Conservation (phyloP, 2,113 vertebrate genomes). For the Amblyornis subalaris region DNA sequence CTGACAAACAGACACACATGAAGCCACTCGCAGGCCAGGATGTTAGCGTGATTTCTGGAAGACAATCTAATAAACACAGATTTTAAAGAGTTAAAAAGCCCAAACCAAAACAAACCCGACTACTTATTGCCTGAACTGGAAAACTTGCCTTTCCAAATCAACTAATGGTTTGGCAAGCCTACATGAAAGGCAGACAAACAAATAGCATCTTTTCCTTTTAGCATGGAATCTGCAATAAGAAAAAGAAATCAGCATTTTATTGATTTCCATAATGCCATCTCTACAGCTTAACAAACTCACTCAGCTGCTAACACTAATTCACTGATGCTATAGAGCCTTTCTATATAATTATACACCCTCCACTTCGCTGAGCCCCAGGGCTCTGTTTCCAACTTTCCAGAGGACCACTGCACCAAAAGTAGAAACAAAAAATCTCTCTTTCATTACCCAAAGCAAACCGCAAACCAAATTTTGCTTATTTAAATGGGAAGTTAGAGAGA, state of each 20-base stretch:
- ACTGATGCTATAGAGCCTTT: slow-evolving; percentile 14
- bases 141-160: slow-evolving; percentile 15
- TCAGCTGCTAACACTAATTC: slow-evolving; percentile 44
- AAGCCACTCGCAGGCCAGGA: not conserved
- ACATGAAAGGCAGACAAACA: slow-evolving; percentile 29
- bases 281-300: slow-evolving; percentile 29
- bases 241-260: slow-evolving; percentile 50
- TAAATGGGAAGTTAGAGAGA: slow-evolving; percentile 9
- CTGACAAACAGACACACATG: not conserved
- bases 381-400: slow-evolving; percentile 33
- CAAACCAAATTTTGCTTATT: not conserved
- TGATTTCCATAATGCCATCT: slow-evolving; percentile 46
- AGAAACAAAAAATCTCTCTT: not conserved
- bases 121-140: not conserved
- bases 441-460: slow-evolving; percentile 1
- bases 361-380: not conserved
- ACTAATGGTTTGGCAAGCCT: slow-evolving; percentile 1
- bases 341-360: slow-evolving; percentile 36
- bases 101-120: not conserved
- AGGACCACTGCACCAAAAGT: slow-evolving; percentile 23
- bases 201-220: not conserved
- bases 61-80: not conserved
- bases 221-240: not conserved
- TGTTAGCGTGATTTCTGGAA: not conserved
- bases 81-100: not conserved